phyloP scores from a whole-genome alignment of 2,888 invertebrate genomes.

The Himalopsyche japonica region DNA sequence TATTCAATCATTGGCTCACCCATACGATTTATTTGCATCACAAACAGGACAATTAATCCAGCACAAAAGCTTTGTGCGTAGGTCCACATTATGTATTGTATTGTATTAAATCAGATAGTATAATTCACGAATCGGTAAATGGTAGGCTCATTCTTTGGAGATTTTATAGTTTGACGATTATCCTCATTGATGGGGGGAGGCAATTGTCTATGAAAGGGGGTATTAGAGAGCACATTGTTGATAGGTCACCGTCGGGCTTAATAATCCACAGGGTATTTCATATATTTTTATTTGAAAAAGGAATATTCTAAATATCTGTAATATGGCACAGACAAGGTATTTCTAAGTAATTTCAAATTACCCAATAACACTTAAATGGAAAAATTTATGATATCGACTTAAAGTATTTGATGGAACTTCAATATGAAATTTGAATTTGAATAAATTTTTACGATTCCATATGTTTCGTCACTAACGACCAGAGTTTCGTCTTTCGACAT shows the following conservation, averaged over 20 bases:
- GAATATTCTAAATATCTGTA: too few species aligned
- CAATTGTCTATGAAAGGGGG: not conserved
- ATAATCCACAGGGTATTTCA: not conserved
- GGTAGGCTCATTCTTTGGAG: conserved; percentile 17
- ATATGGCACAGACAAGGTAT: too few species aligned
- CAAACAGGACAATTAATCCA: conserved; percentile 34
- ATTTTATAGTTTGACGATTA: conserved; percentile 27
- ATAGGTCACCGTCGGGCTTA: not conserved
- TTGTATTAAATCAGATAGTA: conserved; percentile 10
- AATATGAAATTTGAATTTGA: too few species aligned
- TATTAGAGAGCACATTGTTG: not conserved
- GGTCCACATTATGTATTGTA: not conserved
- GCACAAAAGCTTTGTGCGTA: conserved; percentile 17
- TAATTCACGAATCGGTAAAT: conserved; percentile 28
- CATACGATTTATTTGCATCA: conserved; percentile 27
- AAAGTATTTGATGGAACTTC: too few species aligned
- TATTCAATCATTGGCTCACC: not conserved
- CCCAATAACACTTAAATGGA: too few species aligned
- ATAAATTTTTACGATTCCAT: too few species aligned
- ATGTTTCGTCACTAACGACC: too few species aligned
- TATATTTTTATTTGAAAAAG: too few species aligned
- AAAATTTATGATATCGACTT: too few species aligned
- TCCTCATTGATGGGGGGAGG: not conserved
- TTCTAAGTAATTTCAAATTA: too few species aligned
- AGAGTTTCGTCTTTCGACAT: too few species aligned